Base-by-base conservation (phyloP, 2,888 invertebrate genomes). In the Aspidiotus rigidus region DNA sequence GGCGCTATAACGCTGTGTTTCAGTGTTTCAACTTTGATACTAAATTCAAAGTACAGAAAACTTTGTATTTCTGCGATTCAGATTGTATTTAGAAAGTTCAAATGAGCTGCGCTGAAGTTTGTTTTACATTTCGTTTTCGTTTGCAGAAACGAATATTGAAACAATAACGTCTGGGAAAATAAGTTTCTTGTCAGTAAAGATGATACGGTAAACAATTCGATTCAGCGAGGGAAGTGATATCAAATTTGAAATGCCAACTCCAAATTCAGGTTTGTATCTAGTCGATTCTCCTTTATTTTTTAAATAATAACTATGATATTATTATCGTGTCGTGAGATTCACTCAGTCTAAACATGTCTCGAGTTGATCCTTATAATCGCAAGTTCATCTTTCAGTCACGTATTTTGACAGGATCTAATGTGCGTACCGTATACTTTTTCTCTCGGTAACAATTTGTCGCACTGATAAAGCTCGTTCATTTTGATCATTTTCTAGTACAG, bases 1-100 rank as follows among this genome's bases (percentile, higher is more conserved):
- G 66, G 66, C 66, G 66, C 66, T 66, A 28, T 28, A 66, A 66
- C 66, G 66, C 57, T 59, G 66, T 66, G 66, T 66, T 66, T 57
- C 66, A 59, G 66, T 66, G 66, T 66, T 66, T 66, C 56, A 66
- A 59, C 59, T 66, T 59, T 64, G 56, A 57, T 64, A 64, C 10
- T 53, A n/a, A n/a, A n/a, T 53, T n/a, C 11, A 53, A 53, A 53
- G n/a, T 53, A n/a, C 11, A 5, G 5, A n/a, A 11, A 53, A n/a
- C 53, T 13, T 13, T 3, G 56, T n/a, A 16, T 56, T 56, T 56
- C 1, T 56, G 49, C 56, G 17, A 16, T 56, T 16, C 16, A 10
- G 16, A 56, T n/a, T 56, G 17, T 11, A 16, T n/a, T n/a, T 56
- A 56, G n/a, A n/a, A n/a, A n/a, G n/a, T 53, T 53, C 53, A 53